Evolutionary conservation across 2,113 vertebrate genomes (phyloP), one percentile per base, ranked within the genome.

Genomic region (Morone chrysops): DNA sequence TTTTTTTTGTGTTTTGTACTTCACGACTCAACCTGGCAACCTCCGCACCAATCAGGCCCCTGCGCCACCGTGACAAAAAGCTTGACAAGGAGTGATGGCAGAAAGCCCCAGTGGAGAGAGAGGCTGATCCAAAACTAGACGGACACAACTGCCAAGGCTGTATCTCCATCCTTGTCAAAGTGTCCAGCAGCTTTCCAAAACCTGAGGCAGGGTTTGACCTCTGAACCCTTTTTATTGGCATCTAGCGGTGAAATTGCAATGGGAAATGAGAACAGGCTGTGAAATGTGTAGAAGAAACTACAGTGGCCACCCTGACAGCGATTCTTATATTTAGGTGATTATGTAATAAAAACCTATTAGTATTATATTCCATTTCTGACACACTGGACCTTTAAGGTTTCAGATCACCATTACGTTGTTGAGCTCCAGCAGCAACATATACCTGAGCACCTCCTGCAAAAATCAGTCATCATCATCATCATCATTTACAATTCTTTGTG

Each of bases 1-100:
- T 40, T 18, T 5, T 12, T 51, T 74, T 57, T 65, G 50, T 17
- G 75, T 73, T 80, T 62, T 4, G 12, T 61, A 38, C 53, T 63
- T 68, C 38, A 74, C 7, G 7, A 40, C 67, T 67, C 59, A 75
- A 75, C 66, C 81, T 82, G 81, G 65, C 59, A 72, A 56, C 70
- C 47, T 61, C 20, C 36, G 16, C 74, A 31, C 69, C 69, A 78
- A 70, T 81, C 71, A 51, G 69, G 36, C 75, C 4, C 10, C 38
- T n/a, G 54, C 6, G 9, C 56, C 48, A 12, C 61, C 4, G 40
- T 9, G 11, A 81, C 60, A 75, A 78, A 81, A 65, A 6, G 65
- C 53, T 70, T 72, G 67, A 63, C 56, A 43, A 66, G 62, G 38
- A 72, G 54, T 3, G 7, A 69, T 47, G 57, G 70, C 79, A 68